phyloP scores from a whole-genome alignment of 2,797 vertebrate genomes.

The Lindbergichthys nudifrons region DNA sequence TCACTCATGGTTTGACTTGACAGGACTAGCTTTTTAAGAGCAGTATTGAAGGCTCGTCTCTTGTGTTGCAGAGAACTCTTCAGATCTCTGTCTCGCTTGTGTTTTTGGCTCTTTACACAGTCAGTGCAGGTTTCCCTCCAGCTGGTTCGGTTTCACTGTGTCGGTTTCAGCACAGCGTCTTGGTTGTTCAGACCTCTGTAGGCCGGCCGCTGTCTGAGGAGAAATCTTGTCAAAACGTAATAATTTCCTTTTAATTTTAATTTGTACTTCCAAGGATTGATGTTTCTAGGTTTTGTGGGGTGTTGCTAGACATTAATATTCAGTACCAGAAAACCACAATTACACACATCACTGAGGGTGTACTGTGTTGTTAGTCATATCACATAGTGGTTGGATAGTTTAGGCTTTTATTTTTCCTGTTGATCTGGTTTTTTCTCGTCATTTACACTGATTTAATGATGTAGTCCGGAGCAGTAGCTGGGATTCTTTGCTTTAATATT shows the following conservation, averaged over 20 bases:
- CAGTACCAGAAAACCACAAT: conserved; percentile 69
- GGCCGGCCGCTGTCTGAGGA: conserved; percentile 47
- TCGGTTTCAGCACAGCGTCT: conserved; percentile 36
- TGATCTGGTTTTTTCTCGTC: conserved; percentile 78
- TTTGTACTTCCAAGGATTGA: conserved; percentile 72
- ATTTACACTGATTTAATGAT: conserved; percentile 79
- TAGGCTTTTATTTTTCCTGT: conserved; percentile 67
- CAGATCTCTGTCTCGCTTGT: conserved; percentile 59
- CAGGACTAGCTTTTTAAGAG: conserved; percentile 44
- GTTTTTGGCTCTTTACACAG: conserved; percentile 62
- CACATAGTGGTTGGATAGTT: conserved; percentile 75
- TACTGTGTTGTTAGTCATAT: conserved; percentile 75
- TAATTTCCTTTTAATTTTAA: conserved; percentile 41
- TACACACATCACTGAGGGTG: conserved; percentile 73
- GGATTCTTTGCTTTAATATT: conserved; percentile 76
- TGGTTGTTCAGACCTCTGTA: conserved; percentile 28
- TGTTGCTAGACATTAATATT: conserved; percentile 77
- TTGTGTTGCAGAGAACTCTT: conserved; percentile 51
- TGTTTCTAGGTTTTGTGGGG: conserved; percentile 79
- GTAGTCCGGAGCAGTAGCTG: conserved; percentile 77
- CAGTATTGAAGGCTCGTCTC: conserved; percentile 56
- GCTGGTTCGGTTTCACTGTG: conserved; percentile 56
- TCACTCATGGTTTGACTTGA: conserved; percentile 49
- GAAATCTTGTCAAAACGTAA: conserved; percentile 53
- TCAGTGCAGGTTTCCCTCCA: conserved; percentile 59